phyloP scores from a whole-genome alignment of 2,113 vertebrate genomes.

The Lophochroa leadbeateri region DNA sequence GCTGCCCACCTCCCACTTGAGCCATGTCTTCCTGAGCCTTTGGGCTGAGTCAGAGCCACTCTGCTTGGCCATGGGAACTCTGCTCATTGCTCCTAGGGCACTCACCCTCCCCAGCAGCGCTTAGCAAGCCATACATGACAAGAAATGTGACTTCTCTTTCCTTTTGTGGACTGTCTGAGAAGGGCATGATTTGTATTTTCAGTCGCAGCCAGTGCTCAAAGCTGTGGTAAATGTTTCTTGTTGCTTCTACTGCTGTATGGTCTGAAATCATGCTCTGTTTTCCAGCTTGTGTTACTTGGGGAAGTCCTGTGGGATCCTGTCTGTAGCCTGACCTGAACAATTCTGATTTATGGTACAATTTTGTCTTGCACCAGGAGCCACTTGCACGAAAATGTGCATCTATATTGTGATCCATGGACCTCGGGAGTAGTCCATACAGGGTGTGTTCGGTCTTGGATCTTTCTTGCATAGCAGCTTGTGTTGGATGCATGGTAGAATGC shows the following conservation, averaged over 20 bases:
- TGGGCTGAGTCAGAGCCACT: neutral
- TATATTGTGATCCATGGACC: accelerated
- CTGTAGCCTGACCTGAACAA: neutral
- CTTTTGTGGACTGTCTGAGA: neutral
- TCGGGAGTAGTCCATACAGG: accelerated
- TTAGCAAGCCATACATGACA: neutral
- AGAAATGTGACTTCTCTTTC: neutral
- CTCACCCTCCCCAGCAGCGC: neutral
- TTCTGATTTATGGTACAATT: neutral
- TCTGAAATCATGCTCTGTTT: neutral
- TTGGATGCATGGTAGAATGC: neutral
- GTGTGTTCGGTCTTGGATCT: too few species aligned
- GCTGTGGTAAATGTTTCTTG: neutral
- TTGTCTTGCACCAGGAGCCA: neutral
- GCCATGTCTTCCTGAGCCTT: neutral
- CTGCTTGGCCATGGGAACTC: neutral
- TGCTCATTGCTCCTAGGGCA: accelerated
- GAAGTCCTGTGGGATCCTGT: neutral
- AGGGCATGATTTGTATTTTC: neutral
- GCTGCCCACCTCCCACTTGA: neutral
- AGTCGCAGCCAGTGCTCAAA: neutral
- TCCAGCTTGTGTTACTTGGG: neutral
- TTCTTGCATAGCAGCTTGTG: too few species aligned
- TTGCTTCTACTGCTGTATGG: neutral
- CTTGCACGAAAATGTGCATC: neutral